Percentiles rank a stretch among this genome's conserved stretches.
phyloP scores from a whole-genome alignment of 2,888 invertebrate genomes.

The Andrena hattorfiana region DNA sequence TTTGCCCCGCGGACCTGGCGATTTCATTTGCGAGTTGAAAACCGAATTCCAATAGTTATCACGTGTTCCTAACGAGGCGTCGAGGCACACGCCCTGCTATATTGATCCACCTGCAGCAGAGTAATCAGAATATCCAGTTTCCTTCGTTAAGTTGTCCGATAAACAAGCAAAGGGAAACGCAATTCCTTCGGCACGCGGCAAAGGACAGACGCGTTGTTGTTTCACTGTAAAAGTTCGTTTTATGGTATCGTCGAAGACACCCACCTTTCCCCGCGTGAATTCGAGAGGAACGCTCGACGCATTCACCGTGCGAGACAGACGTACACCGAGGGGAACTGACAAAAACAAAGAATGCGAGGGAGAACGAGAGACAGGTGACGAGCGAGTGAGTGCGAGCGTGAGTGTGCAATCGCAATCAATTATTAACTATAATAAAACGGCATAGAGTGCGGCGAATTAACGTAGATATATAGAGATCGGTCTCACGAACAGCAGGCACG shows the following conservation, averaged over 20 bases:
- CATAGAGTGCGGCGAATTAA: conserved; percentile 59
- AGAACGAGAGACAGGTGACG: conserved; percentile 38
- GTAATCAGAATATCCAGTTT: too few species aligned
- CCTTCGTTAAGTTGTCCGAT: too few species aligned
- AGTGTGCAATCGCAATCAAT: conserved; percentile 79
- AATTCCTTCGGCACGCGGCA: conserved; percentile 43
- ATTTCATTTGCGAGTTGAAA: neutral
- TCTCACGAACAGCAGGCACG: conserved; percentile 49
- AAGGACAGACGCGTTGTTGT: conserved; percentile 45
- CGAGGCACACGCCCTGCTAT: too few species aligned
- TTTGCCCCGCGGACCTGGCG: neutral
- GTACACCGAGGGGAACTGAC: neutral
- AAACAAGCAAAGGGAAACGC: neutral
- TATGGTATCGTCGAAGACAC: conserved; percentile 36
- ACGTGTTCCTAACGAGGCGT: too few species aligned
- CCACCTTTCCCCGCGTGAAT: conserved; percentile 46
- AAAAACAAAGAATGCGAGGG: conserved; percentile 19
- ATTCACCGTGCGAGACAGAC: conserved; percentile 32
- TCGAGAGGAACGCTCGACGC: conserved; percentile 21
- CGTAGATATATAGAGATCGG: conserved; percentile 59
- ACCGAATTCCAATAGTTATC: neutral
- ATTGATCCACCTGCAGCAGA: too few species aligned
- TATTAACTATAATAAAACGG: conserved; percentile 77
- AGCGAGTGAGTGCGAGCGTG: conserved; percentile 35
- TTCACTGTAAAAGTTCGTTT: conserved; percentile 47